Evolutionary conservation across 2,797 vertebrate genomes (phyloP), one percentile per base, ranked within the genome.

Genomic region (Cossypha dichroa): DNA sequence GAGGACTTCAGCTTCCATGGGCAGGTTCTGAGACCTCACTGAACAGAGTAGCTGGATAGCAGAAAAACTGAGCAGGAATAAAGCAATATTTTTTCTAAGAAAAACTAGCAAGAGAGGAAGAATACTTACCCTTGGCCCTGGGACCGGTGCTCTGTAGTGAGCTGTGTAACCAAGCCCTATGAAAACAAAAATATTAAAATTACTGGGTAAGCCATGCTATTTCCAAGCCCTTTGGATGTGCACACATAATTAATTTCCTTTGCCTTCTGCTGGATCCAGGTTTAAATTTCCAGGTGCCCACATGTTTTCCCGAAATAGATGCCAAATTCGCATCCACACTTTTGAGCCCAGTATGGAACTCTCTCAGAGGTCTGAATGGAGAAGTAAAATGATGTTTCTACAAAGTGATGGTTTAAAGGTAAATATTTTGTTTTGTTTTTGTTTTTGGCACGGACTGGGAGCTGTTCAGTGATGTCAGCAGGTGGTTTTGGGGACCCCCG

Each of bases 71-170:
- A 66, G 9, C 6, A 6, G 25, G 11, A 4, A 1, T 11, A 23
- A 49, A 66, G 23, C 4, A 34, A 9, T 2, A 15, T 12, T 29
- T 90, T 78, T 89, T 29, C 14, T 29, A 52, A 73, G 40, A 33
- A 85, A 66, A 66, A 8, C 8, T 14, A 49, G 11, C 25, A 85
- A 56, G 16, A 9, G 17, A 9, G 56, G 23, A 13, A 46, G 20
- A 64, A 52, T 17, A 15, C 23, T 58, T 34, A 28, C 10, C 13
- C 8, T 28, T 75, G 48, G 56, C 4, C 5, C 9, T 49, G 22
- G 26, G 40, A 85, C 20, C 0, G 0, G 15, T 56, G 20, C 4
- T 5, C 34, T 1, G 0, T 14, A 52, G 62, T 13, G 58, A 10
- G 11, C 8, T 40, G 10, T 45, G n/a, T 43, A 85, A 31, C 31